These are phyloP conservation scores for Anoplius nigerrimus DNA, from an alignment of 2,888 invertebrate genomes.

Conservation along the genomic window DNA sequence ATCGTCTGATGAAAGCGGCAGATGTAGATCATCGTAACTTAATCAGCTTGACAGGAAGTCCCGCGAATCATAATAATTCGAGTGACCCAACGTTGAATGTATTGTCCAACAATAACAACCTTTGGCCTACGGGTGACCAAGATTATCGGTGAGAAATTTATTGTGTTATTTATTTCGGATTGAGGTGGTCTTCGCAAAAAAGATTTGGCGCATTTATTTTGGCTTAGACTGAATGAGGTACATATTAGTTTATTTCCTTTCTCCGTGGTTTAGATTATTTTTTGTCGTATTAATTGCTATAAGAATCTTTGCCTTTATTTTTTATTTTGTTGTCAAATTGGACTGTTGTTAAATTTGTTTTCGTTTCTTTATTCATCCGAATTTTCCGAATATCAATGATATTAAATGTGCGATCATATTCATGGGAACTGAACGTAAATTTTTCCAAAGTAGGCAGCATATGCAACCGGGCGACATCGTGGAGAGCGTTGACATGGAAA, in stretches of 20 bases:
- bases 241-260: too few relatives aligned
- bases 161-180: not conserved
- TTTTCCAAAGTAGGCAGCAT: conserved; percentile 47
- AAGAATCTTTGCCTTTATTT: too few relatives aligned
- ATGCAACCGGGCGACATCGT: conserved; percentile 80
- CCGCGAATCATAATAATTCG: conserved; percentile 71
- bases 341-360: too few relatives aligned
- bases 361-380: too few relatives aligned
- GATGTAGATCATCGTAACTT: conserved; percentile 91
- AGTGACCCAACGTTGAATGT: conserved; percentile 55
- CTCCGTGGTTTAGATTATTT: too few relatives aligned
- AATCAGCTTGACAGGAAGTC: conserved; percentile 88
- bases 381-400: too few relatives aligned
- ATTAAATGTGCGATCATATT: not conserved
- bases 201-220: not conserved
- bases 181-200: conserved; percentile 1
- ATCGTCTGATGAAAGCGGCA: conserved; percentile 71
- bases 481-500: conserved; percentile 90
- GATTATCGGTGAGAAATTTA: conserved; percentile 68
- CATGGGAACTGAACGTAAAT: not conserved
- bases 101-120: conserved; percentile 55
- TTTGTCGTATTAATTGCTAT: too few relatives aligned
- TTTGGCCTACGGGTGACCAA: conserved; percentile 71
- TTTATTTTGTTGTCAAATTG: too few relatives aligned
- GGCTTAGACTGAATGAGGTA: too few relatives aligned